Conservation (phyloP, 2,113 vertebrate species). For the Pituophis catenifer region DNA sequence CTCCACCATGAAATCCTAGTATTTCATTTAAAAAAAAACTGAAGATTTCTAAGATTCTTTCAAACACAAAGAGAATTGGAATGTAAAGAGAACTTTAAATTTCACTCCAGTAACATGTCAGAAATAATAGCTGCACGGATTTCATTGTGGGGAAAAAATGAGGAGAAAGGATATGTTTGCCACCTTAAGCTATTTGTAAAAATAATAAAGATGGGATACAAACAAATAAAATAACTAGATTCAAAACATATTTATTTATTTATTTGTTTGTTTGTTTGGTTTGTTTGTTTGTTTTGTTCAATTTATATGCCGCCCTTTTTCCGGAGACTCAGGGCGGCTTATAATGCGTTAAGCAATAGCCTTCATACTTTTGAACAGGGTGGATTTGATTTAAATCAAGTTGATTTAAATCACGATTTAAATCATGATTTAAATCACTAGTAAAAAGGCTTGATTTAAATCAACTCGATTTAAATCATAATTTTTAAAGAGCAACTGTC, state of each 20-base stretch:
- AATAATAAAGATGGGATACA: neutral
- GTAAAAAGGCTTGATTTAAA: too few relatives aligned
- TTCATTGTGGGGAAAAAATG: neutral
- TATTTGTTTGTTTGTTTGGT: too few relatives aligned
- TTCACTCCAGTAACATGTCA: neutral
- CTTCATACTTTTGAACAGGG: too few relatives aligned
- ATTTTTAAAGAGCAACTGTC: too few relatives aligned
- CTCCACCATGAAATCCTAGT: neutral
- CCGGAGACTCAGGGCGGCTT: too few relatives aligned
- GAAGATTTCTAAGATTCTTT: neutral
- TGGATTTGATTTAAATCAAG: too few relatives aligned
- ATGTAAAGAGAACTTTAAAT: neutral
- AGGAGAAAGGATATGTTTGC: neutral
- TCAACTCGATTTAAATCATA: too few relatives aligned
- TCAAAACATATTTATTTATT: neutral
- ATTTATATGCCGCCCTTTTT: too few relatives aligned
- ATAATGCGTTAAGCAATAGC: too few relatives aligned
- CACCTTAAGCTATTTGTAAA: neutral
- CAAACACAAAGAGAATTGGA: neutral
- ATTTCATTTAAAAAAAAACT: neutral
- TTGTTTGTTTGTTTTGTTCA: too few relatives aligned
- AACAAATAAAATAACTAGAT: neutral
- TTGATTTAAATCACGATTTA: too few relatives aligned
- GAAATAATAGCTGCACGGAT: rapidly evolving
- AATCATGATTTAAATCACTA: too few relatives aligned